These are phyloP conservation scores for Orthosia gothica DNA, from an alignment of 2,888 invertebrate species.

Conservation along the genomic window DNA sequence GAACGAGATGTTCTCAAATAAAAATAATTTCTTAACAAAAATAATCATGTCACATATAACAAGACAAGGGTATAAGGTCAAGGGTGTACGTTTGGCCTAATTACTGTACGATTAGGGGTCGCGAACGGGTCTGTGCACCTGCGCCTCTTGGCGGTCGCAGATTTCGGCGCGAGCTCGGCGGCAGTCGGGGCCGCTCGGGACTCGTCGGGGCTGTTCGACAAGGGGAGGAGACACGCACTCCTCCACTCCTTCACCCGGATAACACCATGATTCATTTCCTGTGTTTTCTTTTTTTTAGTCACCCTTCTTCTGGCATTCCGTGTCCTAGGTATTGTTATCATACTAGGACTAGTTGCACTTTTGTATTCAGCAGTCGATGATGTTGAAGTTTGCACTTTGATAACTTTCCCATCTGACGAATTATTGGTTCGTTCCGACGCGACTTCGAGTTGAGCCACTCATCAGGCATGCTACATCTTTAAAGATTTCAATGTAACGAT, in stretches of 20 bases:
- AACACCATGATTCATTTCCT: not conserved
- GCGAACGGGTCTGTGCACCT: conserved; percentile 39
- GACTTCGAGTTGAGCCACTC: conserved; percentile 5
- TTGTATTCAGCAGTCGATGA: not conserved
- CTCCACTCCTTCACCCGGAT: not conserved
- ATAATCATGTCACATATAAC: not conserved
- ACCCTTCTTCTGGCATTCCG: no score
- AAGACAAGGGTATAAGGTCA: conserved; percentile 23
- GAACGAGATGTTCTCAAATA: not conserved
- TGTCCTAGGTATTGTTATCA: no score
- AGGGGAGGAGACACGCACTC: conserved; percentile 3
- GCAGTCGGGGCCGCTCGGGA: conserved; percentile 20
- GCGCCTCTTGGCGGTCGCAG: conserved; percentile 38
- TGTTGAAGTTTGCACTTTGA: not conserved
- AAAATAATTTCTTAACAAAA: not conserved
- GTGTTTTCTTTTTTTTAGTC: not conserved
- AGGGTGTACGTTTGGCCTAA: conserved; percentile 33
- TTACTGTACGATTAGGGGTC: conserved; percentile 22
- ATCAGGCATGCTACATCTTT: conserved; percentile 12
- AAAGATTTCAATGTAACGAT: conserved; percentile 18
- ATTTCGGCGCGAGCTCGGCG: conserved; percentile 20
- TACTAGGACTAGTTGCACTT: not conserved
- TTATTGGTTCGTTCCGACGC: not conserved
- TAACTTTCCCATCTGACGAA: not conserved
- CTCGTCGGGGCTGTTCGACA: conserved; percentile 9